phyloP scores from a whole-genome alignment of 2,113 vertebrate species.

The Melanerpes aurifrons region DNA sequence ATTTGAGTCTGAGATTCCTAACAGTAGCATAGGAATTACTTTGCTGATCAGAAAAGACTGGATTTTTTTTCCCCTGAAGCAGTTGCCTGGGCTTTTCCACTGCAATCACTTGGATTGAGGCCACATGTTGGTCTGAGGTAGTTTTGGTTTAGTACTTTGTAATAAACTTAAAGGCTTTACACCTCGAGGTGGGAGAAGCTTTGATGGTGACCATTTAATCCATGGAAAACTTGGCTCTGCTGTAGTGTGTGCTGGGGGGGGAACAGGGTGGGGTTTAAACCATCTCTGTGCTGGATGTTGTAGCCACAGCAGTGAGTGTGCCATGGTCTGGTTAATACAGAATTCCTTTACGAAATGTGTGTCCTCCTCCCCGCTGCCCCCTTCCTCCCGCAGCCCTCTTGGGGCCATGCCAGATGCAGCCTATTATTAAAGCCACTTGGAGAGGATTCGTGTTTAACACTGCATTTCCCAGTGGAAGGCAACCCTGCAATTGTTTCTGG shows the following conservation, averaged over 20 bases:
- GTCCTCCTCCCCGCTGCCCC: accelerated
- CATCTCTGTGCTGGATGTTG: neutral
- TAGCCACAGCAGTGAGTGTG: accelerated
- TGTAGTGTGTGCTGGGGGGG: neutral
- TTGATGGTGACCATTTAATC: neutral
- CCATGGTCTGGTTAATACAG: neutral
- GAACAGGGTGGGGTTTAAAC: neutral
- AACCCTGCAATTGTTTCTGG: slow-evolving; percentile 36
- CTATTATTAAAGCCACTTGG: slow-evolving; percentile 1
- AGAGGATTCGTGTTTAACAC: neutral
- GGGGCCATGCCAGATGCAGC: neutral
- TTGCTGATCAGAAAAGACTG: neutral
- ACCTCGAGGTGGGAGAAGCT: neutral
- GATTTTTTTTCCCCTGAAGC: neutral
- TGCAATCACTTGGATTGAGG: neutral
- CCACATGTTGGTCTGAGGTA: neutral
- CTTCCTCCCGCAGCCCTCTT: accelerated
- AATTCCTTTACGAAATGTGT: neutral
- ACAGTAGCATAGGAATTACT: neutral
- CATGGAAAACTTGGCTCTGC: neutral
- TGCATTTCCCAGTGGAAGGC: neutral
- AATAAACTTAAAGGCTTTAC: slow-evolving; percentile 41
- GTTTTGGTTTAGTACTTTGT: slow-evolving; percentile 2
- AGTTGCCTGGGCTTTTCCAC: neutral
- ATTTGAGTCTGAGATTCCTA: neutral